Percentiles rank a stretch among this genome's conserved stretches.
phyloP scores from a whole-genome alignment of 1,140 invertebrate genomes.

The Bombus vancouverensis region DNA sequence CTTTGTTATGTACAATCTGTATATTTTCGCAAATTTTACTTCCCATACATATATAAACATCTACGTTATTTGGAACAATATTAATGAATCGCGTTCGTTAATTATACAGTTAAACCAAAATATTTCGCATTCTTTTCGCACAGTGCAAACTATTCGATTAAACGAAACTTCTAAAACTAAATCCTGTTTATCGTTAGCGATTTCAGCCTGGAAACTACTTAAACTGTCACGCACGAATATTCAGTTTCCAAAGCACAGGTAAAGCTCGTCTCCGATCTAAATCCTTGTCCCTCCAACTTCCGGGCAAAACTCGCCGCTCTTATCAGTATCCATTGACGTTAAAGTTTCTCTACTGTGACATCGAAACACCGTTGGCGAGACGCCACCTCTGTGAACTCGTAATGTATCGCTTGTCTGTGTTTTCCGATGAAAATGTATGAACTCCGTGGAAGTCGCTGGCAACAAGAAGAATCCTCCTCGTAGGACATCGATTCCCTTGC shows the following conservation, averaged over 20 bases:
- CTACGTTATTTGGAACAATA: too few relatives aligned
- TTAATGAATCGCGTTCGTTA: too few relatives aligned
- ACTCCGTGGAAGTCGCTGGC: background rate
- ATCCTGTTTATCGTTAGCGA: background rate
- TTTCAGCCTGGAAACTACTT: background rate
- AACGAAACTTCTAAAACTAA: background rate
- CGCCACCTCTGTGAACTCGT: background rate
- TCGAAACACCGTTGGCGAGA: background rate
- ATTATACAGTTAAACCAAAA: background rate
- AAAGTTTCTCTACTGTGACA: background rate
- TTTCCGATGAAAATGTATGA: conserved; percentile 37
- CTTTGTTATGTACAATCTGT: too few relatives aligned
- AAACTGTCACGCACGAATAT: conserved; percentile 25
- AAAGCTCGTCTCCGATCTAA: background rate
- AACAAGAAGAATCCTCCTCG: background rate
- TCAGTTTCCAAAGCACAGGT: conserved; percentile 14
- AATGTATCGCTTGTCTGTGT: conserved; percentile 34
- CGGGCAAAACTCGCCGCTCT: background rate
- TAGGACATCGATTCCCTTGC: conserved; percentile 43
- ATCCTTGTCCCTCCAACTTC: background rate
- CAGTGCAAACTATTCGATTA: background rate
- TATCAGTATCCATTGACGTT: conserved; percentile 10
- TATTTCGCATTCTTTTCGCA: background rate
- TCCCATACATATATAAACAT: too few relatives aligned
- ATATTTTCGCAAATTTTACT: too few relatives aligned